Evolutionary conservation across 2,797 vertebrate genomes (phyloP), one percentile per base, ranked within the genome.

Genomic region (Zenarchopterus dispar): DNA sequence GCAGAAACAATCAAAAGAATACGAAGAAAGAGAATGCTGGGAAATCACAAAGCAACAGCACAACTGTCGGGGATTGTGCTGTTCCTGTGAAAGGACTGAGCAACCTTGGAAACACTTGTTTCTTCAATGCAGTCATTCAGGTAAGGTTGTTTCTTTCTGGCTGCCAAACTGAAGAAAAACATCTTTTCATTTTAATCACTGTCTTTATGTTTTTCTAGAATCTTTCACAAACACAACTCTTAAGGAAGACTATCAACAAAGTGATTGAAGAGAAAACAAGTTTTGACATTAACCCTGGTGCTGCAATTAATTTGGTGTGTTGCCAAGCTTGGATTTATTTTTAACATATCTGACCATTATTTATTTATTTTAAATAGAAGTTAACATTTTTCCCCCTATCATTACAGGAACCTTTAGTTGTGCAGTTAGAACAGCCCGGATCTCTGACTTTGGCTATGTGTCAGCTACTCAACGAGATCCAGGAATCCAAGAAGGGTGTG

Each of bases 41-140:
- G 76, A 94, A 88, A 79, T 63, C 76, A 3, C 83, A 84, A 6
- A 86, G 69, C 36, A 22, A 48, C 9, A 70, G 5, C 23, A 5
- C 53, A 0, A n/a, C 59, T 17, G 78, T 75, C 36, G 64, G 64
- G 8, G 41, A 10, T 5, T 24, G 46, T 10, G 52, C 64, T 0
- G 54, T 93, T 59, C 81, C 89, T 7, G 96, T 99, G 22, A 96
- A 93, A 75, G 98, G 98, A 50, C 94, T 99, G 56, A 98, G 97
- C 88, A 99, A 99, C 84, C 86, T 99, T 83, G 97, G 97, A 59
- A 99, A 99, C 82, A 99, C 98, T 0, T 99, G 98, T 74, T 99
- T 99, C 91, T 99, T 98, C 77, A 99, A 99, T 63, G 95, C 98
- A 2, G 97, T 99, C 70, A 92, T 99, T 90, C 98, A 99, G 96